Base-by-base conservation (phyloP, 2,113 vertebrate genomes). In the Seriola rivoliana region DNA sequence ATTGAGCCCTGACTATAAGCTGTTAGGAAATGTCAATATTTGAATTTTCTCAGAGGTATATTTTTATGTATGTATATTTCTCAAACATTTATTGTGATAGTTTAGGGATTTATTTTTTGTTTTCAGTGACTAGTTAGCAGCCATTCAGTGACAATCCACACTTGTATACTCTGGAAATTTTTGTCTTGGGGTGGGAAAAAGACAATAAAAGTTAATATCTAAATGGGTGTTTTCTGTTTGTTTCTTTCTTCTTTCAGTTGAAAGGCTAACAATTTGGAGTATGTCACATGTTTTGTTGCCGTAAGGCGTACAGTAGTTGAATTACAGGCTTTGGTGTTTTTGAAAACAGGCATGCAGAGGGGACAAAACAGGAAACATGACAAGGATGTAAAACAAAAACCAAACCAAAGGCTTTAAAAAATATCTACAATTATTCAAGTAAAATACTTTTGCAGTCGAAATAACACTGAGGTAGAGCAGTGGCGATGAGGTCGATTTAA, bases 31-130 rank as follows among this genome's bases (percentile, higher is more conserved):
- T 88, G 76, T 90, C 79, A 75, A 85, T 66, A 76, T 85, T 77
- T 88, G 64, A 85, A 77, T 80, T 65, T 81, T 92, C 79, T 88
- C 91, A 92, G 89, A 93, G 87, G 85, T 91, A 67, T 91, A 93
- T 94, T 95, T 94, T 93, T 84, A 82, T 85, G 71, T 87, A 82
- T 85, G 83, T 90, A 80, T 81, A 84, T 89, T 90, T 89, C 89
- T 92, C 76, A 65, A 66, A 71, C 86, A 72, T 88, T 86, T 88
- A 85, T 88, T 88, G 80, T 89, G 63, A 78, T 72, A 81, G 81
- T 68, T 73, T 79, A 85, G 88, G 80, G 76, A 55, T 80, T 81
- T 63, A 25, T 78, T 64, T 78, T 81, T 91, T 85, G 82, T 92
- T 91, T 85, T 92, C 72, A 32, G 63, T 90, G 59, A 79, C 36